Evolutionary conservation across 2,888 invertebrate species (phyloP).

Genomic region (Marasmarcha lunaedactyla): DNA sequence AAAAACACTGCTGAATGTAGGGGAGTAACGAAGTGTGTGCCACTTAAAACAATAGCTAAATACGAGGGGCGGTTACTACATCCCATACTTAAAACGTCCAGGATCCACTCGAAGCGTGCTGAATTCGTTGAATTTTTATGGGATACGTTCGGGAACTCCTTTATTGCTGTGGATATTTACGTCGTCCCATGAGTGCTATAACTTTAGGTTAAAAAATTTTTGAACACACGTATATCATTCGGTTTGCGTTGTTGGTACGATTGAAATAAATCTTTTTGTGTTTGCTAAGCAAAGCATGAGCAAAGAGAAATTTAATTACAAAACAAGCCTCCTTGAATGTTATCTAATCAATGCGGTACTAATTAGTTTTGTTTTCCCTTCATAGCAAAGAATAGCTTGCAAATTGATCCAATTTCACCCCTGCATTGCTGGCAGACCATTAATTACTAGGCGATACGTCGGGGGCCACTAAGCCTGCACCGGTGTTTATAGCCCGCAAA

Average conservation of each 20-base stretch:
- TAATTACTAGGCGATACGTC: conserved; percentile 55
- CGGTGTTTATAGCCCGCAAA: conserved; percentile 60
- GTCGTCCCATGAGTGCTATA: conserved; percentile 40
- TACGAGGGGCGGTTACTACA: conserved; percentile 46
- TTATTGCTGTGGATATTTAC: conserved; percentile 55
- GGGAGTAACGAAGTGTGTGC: conserved; percentile 64
- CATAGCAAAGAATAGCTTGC: conserved; percentile 44
- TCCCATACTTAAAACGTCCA: conserved; percentile 47
- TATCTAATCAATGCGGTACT: conserved; percentile 34
- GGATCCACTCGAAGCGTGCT: conserved; percentile 63
- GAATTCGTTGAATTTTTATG: conserved; percentile 59
- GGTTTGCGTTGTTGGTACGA: background rate
- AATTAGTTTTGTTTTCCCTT: conserved; percentile 28
- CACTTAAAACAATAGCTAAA: conserved; percentile 70
- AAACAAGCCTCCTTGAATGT: no score
- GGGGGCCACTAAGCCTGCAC: conserved; percentile 33
- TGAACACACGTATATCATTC: conserved; percentile 18
- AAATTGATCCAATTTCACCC: conserved; percentile 65
- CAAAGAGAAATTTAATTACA: no score
- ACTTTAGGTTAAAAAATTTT: conserved; percentile 39
- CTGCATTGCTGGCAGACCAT: conserved; percentile 45
- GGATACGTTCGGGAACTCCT: conserved; percentile 37
- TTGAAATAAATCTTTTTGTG: conserved; percentile 1
- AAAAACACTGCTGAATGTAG: conserved; percentile 45
- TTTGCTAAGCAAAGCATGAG: background rate